A percentile compares a stretch with the other conserved stretches of the same genome.
phyloP scores from a whole-genome alignment of 2,113 vertebrate species.

The Centropus unirufus region DNA sequence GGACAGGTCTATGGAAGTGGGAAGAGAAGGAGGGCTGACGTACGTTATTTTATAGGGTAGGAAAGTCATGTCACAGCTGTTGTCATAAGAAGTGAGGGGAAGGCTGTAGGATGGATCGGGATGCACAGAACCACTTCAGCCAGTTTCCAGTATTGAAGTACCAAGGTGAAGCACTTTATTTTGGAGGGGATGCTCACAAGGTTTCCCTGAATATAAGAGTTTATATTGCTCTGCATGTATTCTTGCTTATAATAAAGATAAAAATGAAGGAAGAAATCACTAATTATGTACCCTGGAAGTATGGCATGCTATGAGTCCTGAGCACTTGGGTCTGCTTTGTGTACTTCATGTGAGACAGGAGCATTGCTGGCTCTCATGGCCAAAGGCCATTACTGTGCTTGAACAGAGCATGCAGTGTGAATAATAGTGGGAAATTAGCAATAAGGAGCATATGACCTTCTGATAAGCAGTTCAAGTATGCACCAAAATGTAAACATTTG shows the following conservation, averaged over 20 bases:
- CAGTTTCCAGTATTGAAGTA: background rate
- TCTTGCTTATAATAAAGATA: background rate
- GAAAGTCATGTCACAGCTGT: background rate
- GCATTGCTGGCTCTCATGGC: background rate
- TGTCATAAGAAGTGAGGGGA: background rate
- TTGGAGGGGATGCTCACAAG: background rate
- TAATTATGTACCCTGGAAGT: rapidly evolving
- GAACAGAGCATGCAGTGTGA: conserved; percentile 12
- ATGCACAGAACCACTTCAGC: background rate
- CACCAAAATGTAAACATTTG: conserved; percentile 75
- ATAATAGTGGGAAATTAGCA: conserved; percentile 66
- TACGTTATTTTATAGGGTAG: background rate
- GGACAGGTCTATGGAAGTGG: background rate
- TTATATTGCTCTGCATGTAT: background rate
- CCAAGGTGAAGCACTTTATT: background rate
- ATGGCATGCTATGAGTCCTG: background rate
- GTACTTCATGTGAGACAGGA: background rate
- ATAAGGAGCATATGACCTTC: conserved; percentile 71
- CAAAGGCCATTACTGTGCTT: conserved; percentile 24
- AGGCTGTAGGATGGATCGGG: background rate
- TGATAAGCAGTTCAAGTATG: conserved; percentile 73
- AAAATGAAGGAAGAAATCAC: background rate
- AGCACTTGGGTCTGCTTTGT: background rate
- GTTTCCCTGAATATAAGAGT: background rate
- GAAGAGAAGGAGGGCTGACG: background rate